Base-by-base conservation (phyloP, 2,113 vertebrate genomes). In the Enhydra lutris region DNA sequence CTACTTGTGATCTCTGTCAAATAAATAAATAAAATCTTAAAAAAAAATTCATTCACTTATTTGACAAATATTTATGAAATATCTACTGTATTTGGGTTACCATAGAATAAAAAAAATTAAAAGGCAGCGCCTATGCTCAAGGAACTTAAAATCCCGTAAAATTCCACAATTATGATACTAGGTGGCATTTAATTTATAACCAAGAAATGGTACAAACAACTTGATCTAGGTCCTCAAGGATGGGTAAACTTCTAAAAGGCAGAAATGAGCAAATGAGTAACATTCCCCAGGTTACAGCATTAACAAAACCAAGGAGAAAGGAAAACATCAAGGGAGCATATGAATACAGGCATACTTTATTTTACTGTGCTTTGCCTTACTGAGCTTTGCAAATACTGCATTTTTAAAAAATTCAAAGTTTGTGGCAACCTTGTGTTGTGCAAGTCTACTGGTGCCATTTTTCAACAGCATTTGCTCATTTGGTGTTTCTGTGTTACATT, bases 61-160 rank as follows among this genome's bases (percentile, higher is more conserved):
- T 87, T 94, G 59, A 83, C 61, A 88, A 87, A 29, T 90, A 97
- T 69, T 95, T 97, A 94, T 69, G 31, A 47, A 81, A 92, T 6
- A 94, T 8, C 29, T 73, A 73, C 24, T 94, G 63, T 18, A 96
- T 52, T 1, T 74, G 13, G 88, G 61, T 83, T 89, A 96, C 21
- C 13, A 45, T 3, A 91, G 29, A 94, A 95, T 47, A 91, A 55
- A 79, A 86, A 95, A 65, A 94, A 78, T 67, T 71, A 87, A 95
- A 94, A 91, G 39, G 65, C 12, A 95, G 39, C 14, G 52, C n/a
- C 13, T 85, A 83, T 31, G 13, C 29, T 85, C 4, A 95, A 88
- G 47, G 26, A 91, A 95, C 14, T 63, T 87, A 94, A 97, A 94
- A 89, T 50, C 42, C n/a, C 31, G 1, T 36, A 42, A 55, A 55